Base-by-base conservation (phyloP, 2,113 vertebrate species). In the Neotragus pygmaeus region DNA sequence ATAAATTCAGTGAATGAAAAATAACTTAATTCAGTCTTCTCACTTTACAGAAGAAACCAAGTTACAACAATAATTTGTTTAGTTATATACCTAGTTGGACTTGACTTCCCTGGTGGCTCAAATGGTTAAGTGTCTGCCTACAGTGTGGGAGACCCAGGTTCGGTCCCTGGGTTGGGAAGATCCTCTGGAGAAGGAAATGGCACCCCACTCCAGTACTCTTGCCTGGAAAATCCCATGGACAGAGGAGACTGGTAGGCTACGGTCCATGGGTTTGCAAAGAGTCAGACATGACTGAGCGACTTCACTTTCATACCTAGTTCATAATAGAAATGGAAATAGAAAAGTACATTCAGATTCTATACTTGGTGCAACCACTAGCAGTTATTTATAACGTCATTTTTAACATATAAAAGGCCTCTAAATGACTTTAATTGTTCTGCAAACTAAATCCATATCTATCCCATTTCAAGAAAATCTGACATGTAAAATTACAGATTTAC, bases 1-100 rank as follows among this genome's bases (percentile, higher is more conserved):
- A 1, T 58, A 85, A 55, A 96, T 49, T 70, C 43, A 83, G 84
- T 95, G 47, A 93, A 86, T 88, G 90, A 51, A 90, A 91, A 98
- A 93, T 83, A 66, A 60, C 60, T 62, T 86, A 80, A 57, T 94
- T 10, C 45, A 58, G 77, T 45, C 25, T 91, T 91, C 78, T 93
- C 6, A n/a, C 87, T 96, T 96, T 95, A 66, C 23, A 73, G 43
- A 91, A 94, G 21, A 90, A 86, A 45, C 28, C 36, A 62, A 82
- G 43, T 92, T 13, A 47, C 45, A 49, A 66, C 70, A 77, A 92
- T 82, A 91, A 88, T 90, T 91, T 93, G 13, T 45, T 55, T 73
- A 55, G 51, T 90, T 64, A 82, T 43, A 66, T 39, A 86, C 30
- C 28, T 62, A 70, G 10, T 93, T 97, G 60, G 28, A 62, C 28